These are phyloP conservation scores for Netelia inedita DNA, from an alignment of 2,888 invertebrate genomes.

Conservation along the genomic window DNA sequence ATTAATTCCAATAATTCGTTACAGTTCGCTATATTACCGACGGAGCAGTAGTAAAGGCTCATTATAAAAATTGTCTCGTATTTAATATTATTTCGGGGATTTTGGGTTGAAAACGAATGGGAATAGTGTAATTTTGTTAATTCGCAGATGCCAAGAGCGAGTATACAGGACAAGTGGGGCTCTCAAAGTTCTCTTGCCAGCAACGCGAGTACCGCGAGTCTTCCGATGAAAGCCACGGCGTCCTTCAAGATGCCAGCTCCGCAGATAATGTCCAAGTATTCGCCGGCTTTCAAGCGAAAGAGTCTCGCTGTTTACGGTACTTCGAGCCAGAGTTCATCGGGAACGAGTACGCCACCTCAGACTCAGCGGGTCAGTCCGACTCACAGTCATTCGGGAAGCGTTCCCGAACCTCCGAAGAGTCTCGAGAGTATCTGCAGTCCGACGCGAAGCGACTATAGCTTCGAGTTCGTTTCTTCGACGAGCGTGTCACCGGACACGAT, in stretches of 20 bases:
- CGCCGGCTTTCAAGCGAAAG: slow-evolving; percentile 93
- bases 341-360: slow-evolving; percentile 62
- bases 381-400: slow-evolving; percentile 70
- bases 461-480: slow-evolving; percentile 85
- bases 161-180: slow-evolving; percentile 83
- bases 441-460: slow-evolving; percentile 87
- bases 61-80: not conserved
- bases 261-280: slow-evolving; percentile 91
- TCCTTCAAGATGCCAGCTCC: slow-evolving; percentile 83
- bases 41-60: not conserved
- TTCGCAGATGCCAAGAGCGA: slow-evolving; percentile 78
- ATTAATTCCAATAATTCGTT: no score
- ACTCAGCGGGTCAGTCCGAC: slow-evolving; percentile 68
- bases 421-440: slow-evolving; percentile 88
- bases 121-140: not conserved
- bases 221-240: slow-evolving; percentile 77
- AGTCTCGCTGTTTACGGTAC: slow-evolving; percentile 88
- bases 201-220: slow-evolving; percentile 79
- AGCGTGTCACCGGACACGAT: slow-evolving; percentile 80
- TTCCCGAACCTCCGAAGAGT: slow-evolving; percentile 86
- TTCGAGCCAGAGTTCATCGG: slow-evolving; percentile 73
- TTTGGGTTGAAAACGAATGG: not conserved
- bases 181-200: slow-evolving; percentile 82
- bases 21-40: no score
- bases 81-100: not conserved